Conservation (phyloP, 2,797 vertebrate genomes). For the Artibeus jamaicensis region DNA sequence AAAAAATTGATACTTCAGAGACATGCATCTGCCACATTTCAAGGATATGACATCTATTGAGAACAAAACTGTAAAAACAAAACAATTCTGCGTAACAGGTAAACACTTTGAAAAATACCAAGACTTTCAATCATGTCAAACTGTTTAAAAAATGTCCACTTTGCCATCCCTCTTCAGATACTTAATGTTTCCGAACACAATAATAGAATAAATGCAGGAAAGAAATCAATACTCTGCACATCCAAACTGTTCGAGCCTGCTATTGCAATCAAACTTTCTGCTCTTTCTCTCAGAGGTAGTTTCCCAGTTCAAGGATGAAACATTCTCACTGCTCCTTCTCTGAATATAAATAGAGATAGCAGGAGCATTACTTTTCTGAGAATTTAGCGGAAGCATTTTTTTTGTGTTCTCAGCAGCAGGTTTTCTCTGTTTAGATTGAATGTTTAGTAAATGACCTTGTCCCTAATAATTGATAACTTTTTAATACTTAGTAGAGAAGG, state of each 20-base stretch:
- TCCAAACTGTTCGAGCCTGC: constrained; percentile 62
- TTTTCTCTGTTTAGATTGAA: constrained; percentile 56
- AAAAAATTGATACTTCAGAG: constrained; percentile 56
- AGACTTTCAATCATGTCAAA: constrained; percentile 72
- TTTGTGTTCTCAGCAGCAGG: neutral
- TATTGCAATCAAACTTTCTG: constrained; percentile 68
- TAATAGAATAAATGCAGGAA: constrained; percentile 68
- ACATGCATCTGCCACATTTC: constrained; percentile 65
- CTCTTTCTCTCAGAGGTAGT: constrained; percentile 65
- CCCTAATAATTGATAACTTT: constrained; percentile 64
- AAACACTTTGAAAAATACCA: constrained; percentile 75
- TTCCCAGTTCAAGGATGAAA: constrained; percentile 76
- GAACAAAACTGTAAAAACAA: constrained; percentile 65
- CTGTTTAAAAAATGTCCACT: constrained; percentile 68
- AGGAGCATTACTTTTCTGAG: constrained; percentile 70
- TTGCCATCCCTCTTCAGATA: constrained; percentile 67
- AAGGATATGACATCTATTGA: constrained; percentile 66
- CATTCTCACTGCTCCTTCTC: constrained; percentile 53
- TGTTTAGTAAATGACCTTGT: constrained; percentile 67
- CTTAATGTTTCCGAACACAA: constrained; percentile 68
- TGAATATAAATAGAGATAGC: constrained; percentile 68
- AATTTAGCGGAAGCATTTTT: constrained; percentile 66
- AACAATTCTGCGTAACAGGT: constrained; percentile 45
- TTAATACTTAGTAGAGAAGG: constrained; percentile 62
- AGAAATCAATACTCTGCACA: constrained; percentile 70